Conservation (phyloP, 2,888 invertebrate species). For the Trilocha varians region DNA sequence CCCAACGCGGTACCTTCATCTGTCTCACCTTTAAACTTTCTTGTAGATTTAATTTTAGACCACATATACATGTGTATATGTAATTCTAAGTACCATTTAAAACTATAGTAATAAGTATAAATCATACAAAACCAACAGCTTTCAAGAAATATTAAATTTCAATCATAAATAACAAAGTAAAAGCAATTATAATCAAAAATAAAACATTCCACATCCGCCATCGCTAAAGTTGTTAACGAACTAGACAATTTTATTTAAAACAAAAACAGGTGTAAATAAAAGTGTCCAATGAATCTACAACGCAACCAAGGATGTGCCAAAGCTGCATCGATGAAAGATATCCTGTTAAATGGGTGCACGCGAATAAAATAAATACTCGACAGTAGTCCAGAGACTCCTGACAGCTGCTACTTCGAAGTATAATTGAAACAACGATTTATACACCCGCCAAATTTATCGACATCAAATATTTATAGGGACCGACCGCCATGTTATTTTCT, state of each 20-base stretch:
- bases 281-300: constrained; percentile 23
- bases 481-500: constrained; percentile 16
- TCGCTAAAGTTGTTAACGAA: too few relatives aligned
- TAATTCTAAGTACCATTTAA: background rate
- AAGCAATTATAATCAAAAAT: too few relatives aligned
- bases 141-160: too few relatives aligned
- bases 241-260: too few relatives aligned
- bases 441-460: constrained; percentile 67
- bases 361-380: constrained; percentile 67
- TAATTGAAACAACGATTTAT: constrained; percentile 72
- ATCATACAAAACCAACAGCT: too few relatives aligned
- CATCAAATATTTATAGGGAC: constrained; percentile 51
- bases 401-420: constrained; percentile 62
- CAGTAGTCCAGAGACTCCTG: constrained; percentile 43
- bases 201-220: too few relatives aligned
- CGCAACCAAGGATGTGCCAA: constrained; percentile 36
- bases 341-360: constrained; percentile 40
- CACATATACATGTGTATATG: too few relatives aligned
- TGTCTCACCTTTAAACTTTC: background rate
- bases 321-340: constrained; percentile 45
- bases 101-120: too few relatives aligned
- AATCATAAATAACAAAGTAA: too few relatives aligned
- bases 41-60: background rate
- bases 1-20: background rate
- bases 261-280: background rate